Percentiles rank a stretch among this genome's conserved stretches.
These are phyloP conservation scores for Athalia cordata DNA, from an alignment of 2,888 invertebrate species.

Conservation along the genomic window DNA sequence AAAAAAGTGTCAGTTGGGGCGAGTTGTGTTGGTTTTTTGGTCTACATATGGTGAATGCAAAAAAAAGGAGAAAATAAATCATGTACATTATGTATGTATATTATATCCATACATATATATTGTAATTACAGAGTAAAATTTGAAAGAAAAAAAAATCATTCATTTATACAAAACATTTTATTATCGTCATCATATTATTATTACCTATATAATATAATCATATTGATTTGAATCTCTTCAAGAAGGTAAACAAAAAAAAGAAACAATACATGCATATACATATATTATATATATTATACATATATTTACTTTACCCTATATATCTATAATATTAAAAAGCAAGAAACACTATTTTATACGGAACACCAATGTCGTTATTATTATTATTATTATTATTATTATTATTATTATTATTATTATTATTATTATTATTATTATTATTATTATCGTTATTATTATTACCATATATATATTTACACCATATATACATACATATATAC, in stretches of 20 bases:
- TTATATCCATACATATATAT: too few species aligned
- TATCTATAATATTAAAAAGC: not conserved
- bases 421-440: not conserved
- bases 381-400: not conserved
- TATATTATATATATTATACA: not conserved
- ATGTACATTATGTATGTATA: too few species aligned
- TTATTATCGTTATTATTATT: not conserved
- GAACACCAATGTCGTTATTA: not conserved
- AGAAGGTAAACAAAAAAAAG: not conserved
- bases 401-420: not conserved
- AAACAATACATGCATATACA: not conserved
- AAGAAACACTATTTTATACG: constrained; percentile 12
- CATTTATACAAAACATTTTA: too few species aligned
- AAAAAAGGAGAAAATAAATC: too few species aligned
- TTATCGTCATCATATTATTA: too few species aligned
- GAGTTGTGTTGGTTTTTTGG: constrained; percentile 54
- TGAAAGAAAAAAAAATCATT: too few species aligned
- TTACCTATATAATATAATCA: too few species aligned
- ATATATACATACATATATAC: not conserved
- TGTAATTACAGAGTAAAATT: too few species aligned
- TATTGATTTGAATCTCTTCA: too few species aligned
- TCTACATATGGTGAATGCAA: too few species aligned
- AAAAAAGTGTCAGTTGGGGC: constrained; percentile 65
- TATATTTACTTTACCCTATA: too few species aligned
- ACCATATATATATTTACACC: not conserved